Evolutionary conservation across 2,888 invertebrate species (phyloP).

Genomic region (Eilema caniola): DNA sequence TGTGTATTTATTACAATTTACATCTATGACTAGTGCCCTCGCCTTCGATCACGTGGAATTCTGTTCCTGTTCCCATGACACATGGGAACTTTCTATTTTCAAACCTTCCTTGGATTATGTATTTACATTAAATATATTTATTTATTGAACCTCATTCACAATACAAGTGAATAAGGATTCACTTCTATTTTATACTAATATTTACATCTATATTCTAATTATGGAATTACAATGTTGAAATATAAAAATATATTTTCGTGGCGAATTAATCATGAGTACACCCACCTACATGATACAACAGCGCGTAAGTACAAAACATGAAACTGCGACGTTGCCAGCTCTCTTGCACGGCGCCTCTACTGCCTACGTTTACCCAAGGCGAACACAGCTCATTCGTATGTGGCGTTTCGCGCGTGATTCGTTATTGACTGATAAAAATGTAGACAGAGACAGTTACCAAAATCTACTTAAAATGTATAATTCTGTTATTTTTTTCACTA

Average conservation of each 20-base stretch:
- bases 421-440: conserved; percentile 49
- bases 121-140: too few relatives aligned
- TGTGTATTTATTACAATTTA: background rate
- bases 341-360: conserved; percentile 56
- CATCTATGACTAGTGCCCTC: too few relatives aligned
- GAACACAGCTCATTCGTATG: conserved; percentile 61
- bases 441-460: conserved; percentile 35
- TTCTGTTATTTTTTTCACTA: background rate
- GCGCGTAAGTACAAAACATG: conserved; percentile 55
- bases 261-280: conserved; percentile 15
- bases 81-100: too few relatives aligned
- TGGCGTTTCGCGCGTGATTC: conserved; percentile 50
- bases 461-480: background rate
- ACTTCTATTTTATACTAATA: background rate
- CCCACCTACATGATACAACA: conserved; percentile 28
- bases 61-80: too few relatives aligned
- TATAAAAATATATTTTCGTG: conserved; percentile 6
- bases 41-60: too few relatives aligned
- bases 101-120: too few relatives aligned
- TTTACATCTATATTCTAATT: background rate
- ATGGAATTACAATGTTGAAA: background rate
- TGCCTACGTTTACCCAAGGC: conserved; percentile 69
- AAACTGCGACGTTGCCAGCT: conserved; percentile 65
- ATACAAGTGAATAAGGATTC: too few relatives aligned
- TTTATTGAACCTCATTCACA: too few relatives aligned